Evolutionary conservation across 2,888 invertebrate species (phyloP).

Genomic region (Epistrophella euchroma): DNA sequence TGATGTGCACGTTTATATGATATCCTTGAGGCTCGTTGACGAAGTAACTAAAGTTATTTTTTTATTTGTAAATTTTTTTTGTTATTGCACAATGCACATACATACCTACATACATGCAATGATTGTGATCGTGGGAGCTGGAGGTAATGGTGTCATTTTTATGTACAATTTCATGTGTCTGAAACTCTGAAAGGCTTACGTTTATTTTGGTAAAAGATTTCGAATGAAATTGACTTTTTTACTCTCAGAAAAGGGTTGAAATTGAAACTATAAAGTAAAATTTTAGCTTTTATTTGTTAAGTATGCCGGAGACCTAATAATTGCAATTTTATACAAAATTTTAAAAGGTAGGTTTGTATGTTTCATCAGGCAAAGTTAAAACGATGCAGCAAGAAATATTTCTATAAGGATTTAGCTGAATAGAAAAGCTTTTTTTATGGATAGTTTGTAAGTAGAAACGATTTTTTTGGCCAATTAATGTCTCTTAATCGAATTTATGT

Average conservation of each 20-base stretch:
- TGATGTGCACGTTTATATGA: slow-evolving; percentile 75
- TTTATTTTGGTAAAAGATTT: slow-evolving; percentile 43
- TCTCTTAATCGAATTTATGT: too few species aligned
- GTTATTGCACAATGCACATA: neutral
- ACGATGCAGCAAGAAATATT: too few species aligned
- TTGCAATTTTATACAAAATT: too few species aligned
- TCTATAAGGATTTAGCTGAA: too few species aligned
- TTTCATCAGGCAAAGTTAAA: too few species aligned
- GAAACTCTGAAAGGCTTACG: slow-evolving; percentile 13
- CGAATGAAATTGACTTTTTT: slow-evolving; percentile 45
- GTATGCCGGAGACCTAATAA: too few species aligned
- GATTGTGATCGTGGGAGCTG: neutral
- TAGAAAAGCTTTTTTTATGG: too few species aligned
- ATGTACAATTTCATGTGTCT: slow-evolving; percentile 41
- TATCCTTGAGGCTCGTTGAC: slow-evolving; percentile 72
- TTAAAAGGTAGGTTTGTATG: too few species aligned
- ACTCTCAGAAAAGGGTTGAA: slow-evolving; percentile 15
- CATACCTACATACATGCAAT: neutral
- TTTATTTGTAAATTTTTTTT: slow-evolving; percentile 2
- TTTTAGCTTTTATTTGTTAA: neutral
- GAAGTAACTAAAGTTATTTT: slow-evolving; percentile 39
- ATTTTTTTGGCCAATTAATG: too few species aligned
- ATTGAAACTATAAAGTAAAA: neutral
- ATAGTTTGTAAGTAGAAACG: too few species aligned
- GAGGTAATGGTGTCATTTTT: neutral